These are phyloP conservation scores for Drosophila atripex DNA, from an alignment of 2,888 invertebrate species.

Conservation along the genomic window DNA sequence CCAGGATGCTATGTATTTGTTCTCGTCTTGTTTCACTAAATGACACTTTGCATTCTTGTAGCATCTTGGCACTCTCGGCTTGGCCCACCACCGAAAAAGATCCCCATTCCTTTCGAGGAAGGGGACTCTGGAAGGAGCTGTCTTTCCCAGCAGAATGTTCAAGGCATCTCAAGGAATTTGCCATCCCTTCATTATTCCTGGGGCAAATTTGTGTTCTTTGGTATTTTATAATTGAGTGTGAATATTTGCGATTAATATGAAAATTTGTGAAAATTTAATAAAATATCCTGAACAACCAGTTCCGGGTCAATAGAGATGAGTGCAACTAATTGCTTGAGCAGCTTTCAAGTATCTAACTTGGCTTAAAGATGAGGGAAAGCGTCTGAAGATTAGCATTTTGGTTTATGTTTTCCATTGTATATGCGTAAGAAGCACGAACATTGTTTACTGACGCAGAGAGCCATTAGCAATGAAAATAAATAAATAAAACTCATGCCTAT, in stretches of 20 bases:
- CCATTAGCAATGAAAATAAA: conserved; percentile 15
- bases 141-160: conserved; percentile 36
- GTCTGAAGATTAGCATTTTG: conserved; percentile 5
- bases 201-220: conserved; percentile 73
- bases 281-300: conserved; percentile 45
- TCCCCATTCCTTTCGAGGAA: conserved; percentile 6
- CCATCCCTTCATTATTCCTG: conserved; percentile 67
- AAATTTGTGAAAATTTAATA: conserved; percentile 78
- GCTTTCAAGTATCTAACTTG: conserved; percentile 63
- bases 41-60: conserved; percentile 80
- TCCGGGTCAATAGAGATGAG: conserved; percentile 44
- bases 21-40: conserved; percentile 80
- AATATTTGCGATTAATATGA: conserved; percentile 78
- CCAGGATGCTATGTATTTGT: conserved; percentile 62
- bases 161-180: conserved; percentile 62
- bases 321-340: conserved; percentile 67
- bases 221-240: conserved; percentile 82
- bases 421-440: conserved; percentile 31
- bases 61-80: conserved; percentile 61
- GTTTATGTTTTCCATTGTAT: conserved; percentile 15
- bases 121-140: background rate
- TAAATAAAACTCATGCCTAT: background rate
- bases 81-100: conserved; percentile 34
- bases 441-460: conserved; percentile 15
- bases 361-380: conserved; percentile 58